Percentiles rank a stretch among this genome's conserved stretches.
Conservation (phyloP, 2,888 invertebrate species). For the Sesamia inferens region DNA sequence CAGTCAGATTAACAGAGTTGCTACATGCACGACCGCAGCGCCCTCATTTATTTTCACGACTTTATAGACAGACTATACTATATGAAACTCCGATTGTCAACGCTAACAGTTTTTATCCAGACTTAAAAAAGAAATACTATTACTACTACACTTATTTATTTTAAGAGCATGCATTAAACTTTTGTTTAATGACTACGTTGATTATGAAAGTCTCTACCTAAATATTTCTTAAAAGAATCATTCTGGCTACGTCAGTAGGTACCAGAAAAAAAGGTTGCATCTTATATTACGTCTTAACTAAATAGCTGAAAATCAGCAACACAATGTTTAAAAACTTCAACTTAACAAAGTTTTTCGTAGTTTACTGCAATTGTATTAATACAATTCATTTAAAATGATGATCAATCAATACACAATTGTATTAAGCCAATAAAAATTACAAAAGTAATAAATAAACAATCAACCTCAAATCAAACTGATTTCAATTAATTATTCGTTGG, state of each 20-base stretch:
- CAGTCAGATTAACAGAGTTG: no score
- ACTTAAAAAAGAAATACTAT: not conserved
- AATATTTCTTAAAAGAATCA: not conserved
- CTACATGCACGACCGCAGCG: no score
- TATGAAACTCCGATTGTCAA: constrained; percentile 6
- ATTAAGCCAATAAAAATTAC: constrained; percentile 1
- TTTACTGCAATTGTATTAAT: not conserved
- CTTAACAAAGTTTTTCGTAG: not conserved
- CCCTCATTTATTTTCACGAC: no score
- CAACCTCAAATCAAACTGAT: constrained; percentile 33
- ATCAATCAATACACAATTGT: constrained; percentile 1
- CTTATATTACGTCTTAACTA: not conserved
- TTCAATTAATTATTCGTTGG: constrained; percentile 39
- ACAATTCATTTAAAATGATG: not conserved
- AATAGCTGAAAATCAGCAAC: constrained; percentile 8
- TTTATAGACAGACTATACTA: no score
- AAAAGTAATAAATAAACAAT: constrained; percentile 1
- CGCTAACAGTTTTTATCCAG: not conserved
- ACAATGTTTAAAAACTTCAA: not conserved
- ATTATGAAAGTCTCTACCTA: not conserved
- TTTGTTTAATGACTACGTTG: not conserved
- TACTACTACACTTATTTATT: not conserved
- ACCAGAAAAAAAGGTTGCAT: not conserved
- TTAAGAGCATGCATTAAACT: not conserved
- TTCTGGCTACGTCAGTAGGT: not conserved